Evolutionary conservation across 2,888 invertebrate genomes (phyloP).

Genomic region (Hipparchia sbordonii): DNA sequence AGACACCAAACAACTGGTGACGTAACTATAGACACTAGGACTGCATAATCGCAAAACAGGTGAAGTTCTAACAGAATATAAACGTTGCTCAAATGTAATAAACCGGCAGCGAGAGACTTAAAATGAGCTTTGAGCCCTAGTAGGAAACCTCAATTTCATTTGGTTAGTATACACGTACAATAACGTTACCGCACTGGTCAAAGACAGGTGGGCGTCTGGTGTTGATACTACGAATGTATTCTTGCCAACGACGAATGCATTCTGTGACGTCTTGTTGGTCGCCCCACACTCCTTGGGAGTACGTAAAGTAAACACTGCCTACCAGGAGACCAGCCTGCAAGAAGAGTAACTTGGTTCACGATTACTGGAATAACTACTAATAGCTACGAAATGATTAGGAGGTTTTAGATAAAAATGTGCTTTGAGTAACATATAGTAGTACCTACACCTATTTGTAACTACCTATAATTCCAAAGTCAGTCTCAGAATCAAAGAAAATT

Average conservation of each 20-base stretch:
- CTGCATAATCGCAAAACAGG: conserved; percentile 50
- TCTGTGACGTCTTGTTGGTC: conserved; percentile 72
- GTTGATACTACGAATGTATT: conserved; percentile 70
- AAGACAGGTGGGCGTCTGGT: conserved; percentile 70
- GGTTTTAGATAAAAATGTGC: conserved; percentile 39
- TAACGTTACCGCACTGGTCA: conserved; percentile 68
- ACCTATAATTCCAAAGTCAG: no score
- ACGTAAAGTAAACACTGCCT: conserved; percentile 73
- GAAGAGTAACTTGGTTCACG: conserved; percentile 32
- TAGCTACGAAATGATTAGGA: conserved; percentile 59
- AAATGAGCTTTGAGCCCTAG: conserved; percentile 15
- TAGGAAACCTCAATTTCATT: conserved; percentile 14
- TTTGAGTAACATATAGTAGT: background rate
- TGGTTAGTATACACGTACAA: conserved; percentile 55
- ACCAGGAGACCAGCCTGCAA: conserved; percentile 72
- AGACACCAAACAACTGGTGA: conserved; percentile 56
- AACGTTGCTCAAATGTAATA: conserved; percentile 1
- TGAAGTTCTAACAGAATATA: conserved; percentile 15
- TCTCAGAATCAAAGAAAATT: no score
- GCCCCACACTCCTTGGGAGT: conserved; percentile 77
- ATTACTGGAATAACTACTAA: conserved; percentile 51
- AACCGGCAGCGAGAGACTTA: background rate
- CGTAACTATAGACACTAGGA: conserved; percentile 71
- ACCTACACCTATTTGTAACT: no score
- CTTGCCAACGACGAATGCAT: conserved; percentile 71